phyloP scores from a whole-genome alignment of 2,888 invertebrate genomes.

The Drosophila kuntzei region DNA sequence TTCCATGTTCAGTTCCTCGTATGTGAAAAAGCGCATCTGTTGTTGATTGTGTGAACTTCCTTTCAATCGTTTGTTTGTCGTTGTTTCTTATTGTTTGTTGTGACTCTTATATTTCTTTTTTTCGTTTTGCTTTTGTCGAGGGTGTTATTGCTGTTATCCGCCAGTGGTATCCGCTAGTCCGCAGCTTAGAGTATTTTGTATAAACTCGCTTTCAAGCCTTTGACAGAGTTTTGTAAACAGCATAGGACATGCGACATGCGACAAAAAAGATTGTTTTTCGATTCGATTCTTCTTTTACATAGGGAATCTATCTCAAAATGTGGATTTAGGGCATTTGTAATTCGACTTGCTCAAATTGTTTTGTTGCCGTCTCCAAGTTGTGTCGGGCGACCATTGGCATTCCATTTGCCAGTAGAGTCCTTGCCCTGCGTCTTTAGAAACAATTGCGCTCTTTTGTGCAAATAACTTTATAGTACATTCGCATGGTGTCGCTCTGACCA shows the following conservation, averaged over 20 bases:
- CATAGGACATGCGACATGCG: neutral
- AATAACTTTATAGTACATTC: slow-evolving; percentile 62
- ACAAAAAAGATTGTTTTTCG: neutral
- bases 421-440: slow-evolving; percentile 71
- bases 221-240: slow-evolving; percentile 7
- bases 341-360: slow-evolving; percentile 26
- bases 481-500: slow-evolving; percentile 39
- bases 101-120: slow-evolving; percentile 30
- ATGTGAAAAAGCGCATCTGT: slow-evolving; percentile 81
- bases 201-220: slow-evolving; percentile 12
- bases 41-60: slow-evolving; percentile 82
- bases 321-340: slow-evolving; percentile 39
- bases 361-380: slow-evolving; percentile 27
- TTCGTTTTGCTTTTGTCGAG: slow-evolving; percentile 41
- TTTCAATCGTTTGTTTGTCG: slow-evolving; percentile 77
- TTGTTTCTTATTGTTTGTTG: slow-evolving; percentile 58
- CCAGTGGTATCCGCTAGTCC: slow-evolving; percentile 45
- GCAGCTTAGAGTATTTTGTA: slow-evolving; percentile 51
- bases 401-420: slow-evolving; percentile 43
- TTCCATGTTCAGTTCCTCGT: slow-evolving; percentile 79
- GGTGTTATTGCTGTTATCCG: slow-evolving; percentile 74
- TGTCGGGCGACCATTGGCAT: slow-evolving; percentile 44
- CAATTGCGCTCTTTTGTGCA: slow-evolving; percentile 77
- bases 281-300: neutral
- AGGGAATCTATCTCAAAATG: too few species aligned